A percentile compares a stretch with the other conserved stretches of the same genome.
phyloP scores from a whole-genome alignment of 64 coral and sea anemone species.

The Dendronephthya gigantea region DNA sequence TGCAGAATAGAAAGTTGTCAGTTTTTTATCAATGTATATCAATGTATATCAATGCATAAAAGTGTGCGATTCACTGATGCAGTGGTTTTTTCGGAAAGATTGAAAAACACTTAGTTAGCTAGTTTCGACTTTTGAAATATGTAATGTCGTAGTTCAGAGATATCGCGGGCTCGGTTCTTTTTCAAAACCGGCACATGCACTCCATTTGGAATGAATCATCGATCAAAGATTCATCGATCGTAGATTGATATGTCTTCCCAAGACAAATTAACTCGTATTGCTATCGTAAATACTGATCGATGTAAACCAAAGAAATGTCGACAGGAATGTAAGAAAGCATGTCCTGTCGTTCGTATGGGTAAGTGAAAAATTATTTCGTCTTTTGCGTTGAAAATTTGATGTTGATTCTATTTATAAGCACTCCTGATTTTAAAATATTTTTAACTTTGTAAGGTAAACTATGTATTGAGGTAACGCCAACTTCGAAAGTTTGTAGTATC shows the following conservation, averaged over 20 bases:
- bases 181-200: background rate
- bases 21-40: background rate
- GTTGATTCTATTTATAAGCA: background rate
- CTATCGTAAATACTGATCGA: slow-evolving; percentile 78
- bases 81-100: too few relatives aligned
- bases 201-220: background rate
- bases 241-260: slow-evolving; percentile 30
- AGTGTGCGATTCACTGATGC: too few relatives aligned
- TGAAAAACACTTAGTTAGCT: too few relatives aligned
- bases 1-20: too few relatives aligned
- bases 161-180: slow-evolving; percentile 3
- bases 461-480: slow-evolving; percentile 70
- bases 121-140: background rate
- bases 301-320: slow-evolving; percentile 91
- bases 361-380: slow-evolving; percentile 14
- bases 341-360: slow-evolving; percentile 95
- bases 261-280: slow-evolving; percentile 92
- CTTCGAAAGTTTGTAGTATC: slow-evolving; percentile 58
- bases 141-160: background rate
- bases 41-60: too few relatives aligned
- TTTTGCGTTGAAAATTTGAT: background rate
- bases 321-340: slow-evolving; percentile 87
- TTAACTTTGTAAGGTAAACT: slow-evolving; percentile 62
- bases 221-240: too few relatives aligned
- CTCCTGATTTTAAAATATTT: background rate